Evolutionary conservation across 2,888 invertebrate genomes (phyloP), one percentile per base, ranked within the genome.

Genomic region (Parnassius glacialis): DNA sequence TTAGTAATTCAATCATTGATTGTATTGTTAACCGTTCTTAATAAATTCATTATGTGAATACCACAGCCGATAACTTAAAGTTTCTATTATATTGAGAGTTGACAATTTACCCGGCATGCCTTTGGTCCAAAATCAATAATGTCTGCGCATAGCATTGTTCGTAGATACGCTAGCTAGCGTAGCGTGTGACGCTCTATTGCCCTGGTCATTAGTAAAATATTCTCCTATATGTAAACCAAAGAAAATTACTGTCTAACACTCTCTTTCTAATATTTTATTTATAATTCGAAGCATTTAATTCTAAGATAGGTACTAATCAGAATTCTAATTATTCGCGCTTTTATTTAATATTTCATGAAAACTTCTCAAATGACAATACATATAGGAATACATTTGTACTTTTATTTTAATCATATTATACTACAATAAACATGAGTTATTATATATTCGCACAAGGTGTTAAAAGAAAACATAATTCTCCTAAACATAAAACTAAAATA

Each of bases 111-210:
- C 59, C 56, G 56, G 59, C 42, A 54, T 59, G 52, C 42, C 50
- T 59, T 55, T 52, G 20, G 48, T 59, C 48, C 55, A 59, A 64
- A 60, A 64, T 64, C 63, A 59, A 64, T 64, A 64, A 64, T 64
- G 63, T 64, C 63, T 64, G 63, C 63, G 63, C 63, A 64, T 64
- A 64, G 63, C 63, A 64, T 64, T 64, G 63, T 64, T 64, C 63
- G 59, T 64, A 59, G 63, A 64, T 57, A 64, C 59, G 63, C 56
- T 59, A 34, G 34, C 7, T 7, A 34, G 34, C 34, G 34, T 34
- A 64, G 63, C 63, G 59, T 64, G 53, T 59, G 57, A 64, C 63
- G 63, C 63, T 64, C 59, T 64, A 64, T 64, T 64, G 63, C 59
- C 52, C 52, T 57, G 55, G 55, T 59, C 59, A 63, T 63, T 63